phyloP scores from a whole-genome alignment of 2,113 vertebrate genomes.

The Rousettus leschenaultii region DNA sequence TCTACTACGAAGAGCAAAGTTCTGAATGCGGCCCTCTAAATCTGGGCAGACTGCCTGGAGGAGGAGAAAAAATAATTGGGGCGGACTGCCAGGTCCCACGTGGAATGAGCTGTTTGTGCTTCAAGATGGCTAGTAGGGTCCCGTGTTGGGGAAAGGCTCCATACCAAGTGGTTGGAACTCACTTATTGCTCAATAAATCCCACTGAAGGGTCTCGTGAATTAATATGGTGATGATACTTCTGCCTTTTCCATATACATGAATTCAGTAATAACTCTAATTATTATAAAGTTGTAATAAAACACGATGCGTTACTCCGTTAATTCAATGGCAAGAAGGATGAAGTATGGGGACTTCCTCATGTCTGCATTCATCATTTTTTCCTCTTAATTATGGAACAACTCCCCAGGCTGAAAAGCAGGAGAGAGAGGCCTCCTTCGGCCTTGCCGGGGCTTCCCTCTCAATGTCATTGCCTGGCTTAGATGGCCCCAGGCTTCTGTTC shows the following conservation, averaged over 20 bases:
- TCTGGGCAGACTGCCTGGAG: constrained; percentile 32
- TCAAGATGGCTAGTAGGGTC: not conserved
- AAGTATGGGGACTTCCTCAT: constrained; percentile 66
- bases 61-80: not conserved
- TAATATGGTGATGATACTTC: constrained; percentile 79
- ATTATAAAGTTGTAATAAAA: constrained; percentile 83
- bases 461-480: not conserved
- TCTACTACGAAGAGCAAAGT: not conserved
- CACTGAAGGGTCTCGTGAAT: constrained; percentile 65
- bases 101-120: not conserved
- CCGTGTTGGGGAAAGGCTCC: not conserved
- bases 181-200: constrained; percentile 67
- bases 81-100: not conserved
- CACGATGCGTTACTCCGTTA: constrained; percentile 79
- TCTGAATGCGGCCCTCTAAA: not conserved
- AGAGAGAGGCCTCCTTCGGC: not conserved
- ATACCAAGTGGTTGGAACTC: constrained; percentile 60
- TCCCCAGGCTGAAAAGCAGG: not conserved
- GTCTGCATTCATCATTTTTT: not conserved
- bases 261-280: constrained; percentile 84
- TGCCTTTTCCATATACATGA: constrained; percentile 80
- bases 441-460: accelerated
- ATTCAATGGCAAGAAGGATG: constrained; percentile 80
- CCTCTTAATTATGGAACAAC: not conserved
- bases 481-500: not conserved